Conservation (phyloP, 2,113 vertebrate genomes). For the Ceratotherium simum region DNA sequence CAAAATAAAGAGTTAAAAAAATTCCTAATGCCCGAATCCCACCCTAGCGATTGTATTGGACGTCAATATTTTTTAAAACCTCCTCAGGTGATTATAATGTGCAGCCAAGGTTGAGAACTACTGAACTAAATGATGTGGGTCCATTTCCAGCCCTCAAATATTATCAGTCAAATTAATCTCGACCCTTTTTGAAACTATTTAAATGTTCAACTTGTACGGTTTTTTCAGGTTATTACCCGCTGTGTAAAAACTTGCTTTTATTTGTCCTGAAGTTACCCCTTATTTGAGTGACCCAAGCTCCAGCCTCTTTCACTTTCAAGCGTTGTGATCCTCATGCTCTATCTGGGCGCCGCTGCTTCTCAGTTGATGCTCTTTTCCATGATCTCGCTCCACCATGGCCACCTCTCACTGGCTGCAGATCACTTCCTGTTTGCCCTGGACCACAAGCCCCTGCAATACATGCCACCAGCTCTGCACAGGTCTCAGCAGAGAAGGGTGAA, state of each 20-base stretch:
- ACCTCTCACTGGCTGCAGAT: not conserved
- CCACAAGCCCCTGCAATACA: not conserved
- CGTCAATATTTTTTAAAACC: not conserved
- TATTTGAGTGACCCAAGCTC: not conserved
- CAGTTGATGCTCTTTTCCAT: not conserved
- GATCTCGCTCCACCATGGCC: not conserved
- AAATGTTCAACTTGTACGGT: not conserved
- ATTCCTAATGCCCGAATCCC: not conserved
- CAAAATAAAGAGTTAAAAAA: slow-evolving; percentile 13
- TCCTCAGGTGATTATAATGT: not conserved
- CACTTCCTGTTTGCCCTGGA: not conserved
- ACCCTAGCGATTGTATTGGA: not conserved
- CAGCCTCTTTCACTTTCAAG: not conserved
- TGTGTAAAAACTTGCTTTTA: not conserved
- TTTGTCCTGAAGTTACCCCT: slow-evolving; percentile 23
- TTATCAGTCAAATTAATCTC: slow-evolving; percentile 57
- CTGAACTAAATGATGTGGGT: not conserved
- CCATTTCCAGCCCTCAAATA: slow-evolving; percentile 30
- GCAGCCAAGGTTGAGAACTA: not conserved
- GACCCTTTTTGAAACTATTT: slow-evolving; percentile 6
- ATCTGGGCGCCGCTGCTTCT: not conserved
- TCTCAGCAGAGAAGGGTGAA: not conserved
- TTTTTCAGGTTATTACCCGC: not conserved
- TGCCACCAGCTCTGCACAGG: not conserved
- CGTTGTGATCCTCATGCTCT: not conserved